phyloP scores from a whole-genome alignment of 2,888 invertebrate genomes.

The Vesta saturnalis region DNA sequence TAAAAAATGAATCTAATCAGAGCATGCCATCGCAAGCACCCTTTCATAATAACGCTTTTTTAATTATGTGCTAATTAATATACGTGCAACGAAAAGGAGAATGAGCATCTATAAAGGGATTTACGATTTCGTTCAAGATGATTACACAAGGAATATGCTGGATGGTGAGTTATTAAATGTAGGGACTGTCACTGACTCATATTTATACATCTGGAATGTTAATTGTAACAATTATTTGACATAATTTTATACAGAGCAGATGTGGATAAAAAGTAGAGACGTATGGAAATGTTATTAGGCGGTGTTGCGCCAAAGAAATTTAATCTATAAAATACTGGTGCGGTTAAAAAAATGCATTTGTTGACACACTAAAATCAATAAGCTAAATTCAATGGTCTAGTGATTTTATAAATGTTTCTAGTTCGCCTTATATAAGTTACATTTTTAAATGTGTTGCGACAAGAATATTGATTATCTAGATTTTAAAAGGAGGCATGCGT shows the following conservation, averaged over 20 bases:
- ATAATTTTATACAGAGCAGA: too few species aligned
- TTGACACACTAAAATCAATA: too few species aligned
- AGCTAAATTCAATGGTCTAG: too few species aligned
- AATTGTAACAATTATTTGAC: not conserved
- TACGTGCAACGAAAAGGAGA: constrained; percentile 21
- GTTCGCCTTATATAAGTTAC: too few species aligned
- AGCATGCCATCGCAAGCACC: not conserved
- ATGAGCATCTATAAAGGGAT: constrained; percentile 52
- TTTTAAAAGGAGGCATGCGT: not conserved
- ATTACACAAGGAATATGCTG: constrained; percentile 56
- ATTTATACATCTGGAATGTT: constrained; percentile 8
- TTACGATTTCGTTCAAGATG: constrained; percentile 51
- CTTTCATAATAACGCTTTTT: too few species aligned
- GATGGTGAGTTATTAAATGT: constrained; percentile 49
- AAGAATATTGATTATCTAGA: not conserved
- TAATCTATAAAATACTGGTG: not conserved
- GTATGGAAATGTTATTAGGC: not conserved
- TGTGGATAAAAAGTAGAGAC: too few species aligned
- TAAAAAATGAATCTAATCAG: not conserved
- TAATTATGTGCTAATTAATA: too few species aligned
- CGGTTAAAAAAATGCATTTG: not conserved
- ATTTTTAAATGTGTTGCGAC: not conserved
- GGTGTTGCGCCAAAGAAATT: not conserved
- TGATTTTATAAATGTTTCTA: not conserved
- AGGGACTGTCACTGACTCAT: not conserved